These are phyloP conservation scores for Dermatophagoides farinae DNA, from an alignment of 1,140 invertebrate genomes.

Conservation along the genomic window DNA sequence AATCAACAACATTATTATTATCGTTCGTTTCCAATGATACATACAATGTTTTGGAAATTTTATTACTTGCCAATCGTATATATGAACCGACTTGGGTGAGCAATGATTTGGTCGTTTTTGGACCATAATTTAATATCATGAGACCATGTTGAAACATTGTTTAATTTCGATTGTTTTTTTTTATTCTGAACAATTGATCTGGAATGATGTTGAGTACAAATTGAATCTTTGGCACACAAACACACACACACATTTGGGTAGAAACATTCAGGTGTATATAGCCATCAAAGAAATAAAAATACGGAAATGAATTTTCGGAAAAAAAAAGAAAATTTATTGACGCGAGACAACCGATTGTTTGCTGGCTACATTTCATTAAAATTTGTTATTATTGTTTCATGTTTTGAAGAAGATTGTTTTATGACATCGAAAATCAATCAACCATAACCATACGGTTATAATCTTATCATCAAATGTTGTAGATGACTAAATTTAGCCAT, in stretches of 20 bases:
- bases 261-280: too few species aligned
- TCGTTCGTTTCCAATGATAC: not conserved
- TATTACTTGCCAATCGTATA: not conserved
- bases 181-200: not conserved
- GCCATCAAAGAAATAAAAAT: too few species aligned
- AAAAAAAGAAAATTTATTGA: too few species aligned
- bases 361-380: too few species aligned
- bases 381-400: too few species aligned
- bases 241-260: not conserved
- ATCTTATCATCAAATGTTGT: too few species aligned
- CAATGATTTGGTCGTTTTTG: not conserved
- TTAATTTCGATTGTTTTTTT: too few species aligned
- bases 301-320: too few species aligned
- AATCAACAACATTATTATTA: not conserved
- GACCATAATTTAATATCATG: not conserved
- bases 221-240: too few species aligned
- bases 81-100: not conserved
- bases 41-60: slow-evolving; percentile 7
- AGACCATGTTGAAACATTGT: slow-evolving; percentile 7
- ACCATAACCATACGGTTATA: not conserved
- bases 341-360: too few species aligned
- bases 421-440: not conserved
- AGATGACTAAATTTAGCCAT: too few species aligned
- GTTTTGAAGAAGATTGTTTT: not conserved
- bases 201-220: not conserved